These are phyloP conservation scores for Drosophila paramelanica DNA, from an alignment of 2,888 invertebrate genomes.

Conservation along the genomic window DNA sequence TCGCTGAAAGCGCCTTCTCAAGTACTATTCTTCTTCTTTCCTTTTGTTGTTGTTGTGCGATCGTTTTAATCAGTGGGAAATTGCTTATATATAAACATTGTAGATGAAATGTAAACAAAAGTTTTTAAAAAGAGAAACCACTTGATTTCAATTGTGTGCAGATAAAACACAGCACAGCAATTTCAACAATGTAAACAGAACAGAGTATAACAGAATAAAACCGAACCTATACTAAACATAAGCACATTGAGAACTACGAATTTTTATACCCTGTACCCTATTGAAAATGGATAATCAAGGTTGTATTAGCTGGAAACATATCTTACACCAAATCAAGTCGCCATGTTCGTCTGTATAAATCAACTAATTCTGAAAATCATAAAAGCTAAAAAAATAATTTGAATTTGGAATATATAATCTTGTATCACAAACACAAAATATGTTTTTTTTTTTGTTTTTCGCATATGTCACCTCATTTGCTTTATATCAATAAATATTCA, in stretches of 20 bases:
- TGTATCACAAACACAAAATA: no score
- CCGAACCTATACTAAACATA: conserved; percentile 35
- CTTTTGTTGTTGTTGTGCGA: conserved; percentile 2
- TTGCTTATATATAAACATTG: conserved; percentile 50
- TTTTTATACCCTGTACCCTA: not conserved
- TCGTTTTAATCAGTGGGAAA: conserved; percentile 55
- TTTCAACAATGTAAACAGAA: conserved; percentile 34
- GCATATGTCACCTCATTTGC: no score
- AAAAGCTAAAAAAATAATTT: no score
- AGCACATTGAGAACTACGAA: conserved; percentile 15
- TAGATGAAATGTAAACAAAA: conserved; percentile 43
- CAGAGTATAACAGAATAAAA: not conserved
- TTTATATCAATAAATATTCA: no score
- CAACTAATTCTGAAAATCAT: no score
- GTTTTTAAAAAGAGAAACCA: conserved; percentile 3
- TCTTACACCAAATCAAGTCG: no score
- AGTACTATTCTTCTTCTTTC: conserved; percentile 31
- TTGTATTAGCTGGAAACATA: no score
- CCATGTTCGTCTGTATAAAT: no score
- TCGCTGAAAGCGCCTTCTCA: conserved; percentile 33
- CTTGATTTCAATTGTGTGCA: conserved; percentile 47
- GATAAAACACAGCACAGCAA: conserved; percentile 34
- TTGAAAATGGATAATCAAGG: no score
- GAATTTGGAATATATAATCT: no score
- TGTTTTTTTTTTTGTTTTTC: no score